Evolutionary conservation across 2,888 invertebrate species (phyloP), one percentile per base, ranked within the genome.

Genomic region (Drosophila anceps): DNA sequence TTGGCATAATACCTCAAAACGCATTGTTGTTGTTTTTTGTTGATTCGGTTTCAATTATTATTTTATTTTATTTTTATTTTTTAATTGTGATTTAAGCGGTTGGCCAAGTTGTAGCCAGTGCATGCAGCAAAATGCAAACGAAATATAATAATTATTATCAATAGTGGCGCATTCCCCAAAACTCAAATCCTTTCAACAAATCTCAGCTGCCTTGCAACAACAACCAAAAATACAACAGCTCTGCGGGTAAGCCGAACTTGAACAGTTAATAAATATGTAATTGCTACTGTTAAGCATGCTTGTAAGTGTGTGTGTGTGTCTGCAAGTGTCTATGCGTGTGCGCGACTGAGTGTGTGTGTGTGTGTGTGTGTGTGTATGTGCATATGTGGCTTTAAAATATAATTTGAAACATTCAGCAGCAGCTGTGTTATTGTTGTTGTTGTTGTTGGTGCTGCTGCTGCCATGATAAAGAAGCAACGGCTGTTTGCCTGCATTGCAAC

Each of bases 391-490:
- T 80, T 76, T 44, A 60, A 80, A 80, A 80, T 70, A 66, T 80
- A 70, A 76, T 80, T 76, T 76, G 70, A 76, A 76, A 76, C 76
- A 76, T 39, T 55, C 18, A 57, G 31, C 31, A 44, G 15, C 61
- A 60, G 59, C 35, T 46, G 59, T 53, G 33, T 51, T 72, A 18
- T 33, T 60, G 43, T 63, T 53, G 48, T 18, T 73, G 33, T 27
- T 44, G 12, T 5, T 73, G 33, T 27, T 44, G 12, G 13, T 20
- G 48, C 31, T 74, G 39, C 60, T 66, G 54, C 35, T 74, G 39
- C 37, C 35, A 66, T 69, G 75, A 84, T 78, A 74, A 87, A 78
- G 82, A 76, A 50, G 60, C 59, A 83, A 88, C 89, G 89, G 87
- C 87, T 88, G 89, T 75, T 88, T 73, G 64, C 61, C 58, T 69